Conservation (phyloP, 1,140 invertebrate species). For the Zophobas atratus region DNA sequence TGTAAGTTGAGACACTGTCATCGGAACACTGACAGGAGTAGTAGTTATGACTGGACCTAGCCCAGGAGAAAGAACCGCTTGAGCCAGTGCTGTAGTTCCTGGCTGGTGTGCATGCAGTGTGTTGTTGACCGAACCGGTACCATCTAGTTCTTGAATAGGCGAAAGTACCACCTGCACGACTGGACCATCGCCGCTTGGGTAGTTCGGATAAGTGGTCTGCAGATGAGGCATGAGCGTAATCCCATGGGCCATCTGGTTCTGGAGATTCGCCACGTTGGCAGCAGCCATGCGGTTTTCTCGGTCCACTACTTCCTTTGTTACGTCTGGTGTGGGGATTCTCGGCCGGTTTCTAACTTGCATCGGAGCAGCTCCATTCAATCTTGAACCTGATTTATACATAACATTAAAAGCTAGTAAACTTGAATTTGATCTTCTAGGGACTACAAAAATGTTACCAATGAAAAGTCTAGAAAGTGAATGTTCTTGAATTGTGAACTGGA, state of each 20-base stretch:
- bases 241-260: conserved; percentile 65
- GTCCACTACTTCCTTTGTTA: conserved; percentile 82
- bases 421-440: too few relatives aligned
- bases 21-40: conserved; percentile 69
- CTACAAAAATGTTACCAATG: too few relatives aligned
- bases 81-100: conserved; percentile 79
- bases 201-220: conserved; percentile 71
- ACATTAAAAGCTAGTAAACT: background rate
- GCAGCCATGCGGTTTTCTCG: conserved; percentile 76
- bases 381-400: background rate
- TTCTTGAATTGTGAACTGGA: conserved; percentile 3
- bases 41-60: conserved; percentile 74
- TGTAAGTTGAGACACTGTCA: conserved; percentile 67
- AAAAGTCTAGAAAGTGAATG: too few relatives aligned
- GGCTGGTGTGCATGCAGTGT: conserved; percentile 79
- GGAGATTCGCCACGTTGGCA: conserved; percentile 48
- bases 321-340: conserved; percentile 89
- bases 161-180: conserved; percentile 84
- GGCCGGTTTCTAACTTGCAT: conserved; percentile 82
- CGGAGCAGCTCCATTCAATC: conserved; percentile 68
- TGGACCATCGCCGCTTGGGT: conserved; percentile 71
- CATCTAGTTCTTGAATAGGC: conserved; percentile 83
- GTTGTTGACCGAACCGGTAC: conserved; percentile 76
- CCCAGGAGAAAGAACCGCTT: conserved; percentile 79
- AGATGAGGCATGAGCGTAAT: conserved; percentile 77